Evolutionary conservation across 2,113 vertebrate species (phyloP), one percentile per base, ranked within the genome.

Genomic region (Antigone vipio): DNA sequence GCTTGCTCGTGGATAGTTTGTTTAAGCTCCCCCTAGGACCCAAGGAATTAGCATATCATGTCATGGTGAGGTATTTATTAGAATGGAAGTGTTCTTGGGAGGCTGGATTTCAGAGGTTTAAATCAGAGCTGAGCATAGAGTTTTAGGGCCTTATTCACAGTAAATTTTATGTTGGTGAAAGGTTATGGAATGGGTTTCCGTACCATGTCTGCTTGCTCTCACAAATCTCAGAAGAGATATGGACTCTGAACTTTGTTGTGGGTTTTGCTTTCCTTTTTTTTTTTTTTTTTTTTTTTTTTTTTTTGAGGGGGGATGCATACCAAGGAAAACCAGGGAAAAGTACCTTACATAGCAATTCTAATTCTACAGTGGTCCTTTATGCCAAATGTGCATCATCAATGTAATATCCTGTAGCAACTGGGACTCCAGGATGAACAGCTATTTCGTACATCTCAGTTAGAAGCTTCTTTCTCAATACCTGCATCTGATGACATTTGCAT

Each of bases 101-200:
- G 92, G 66, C 64, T 75, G 73, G 75, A 47, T 91, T 95, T 94
- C 89, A 87, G 92, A 73, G 94, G 85, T 96, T 97, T 97, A 96
- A 97, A 97, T 98, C 96, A 96, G 92, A 96, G 87, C 91, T 87
- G 73, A 92, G 76, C 45, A 10, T 32, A 79, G 89, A 86, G 68
- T 73, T 97, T 94, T 87, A 95, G 86, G 87, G 56, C 88, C 85
- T 93, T 89, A 91, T 92, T 97, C 93, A 93, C 96, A 96, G 95
- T 97, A 96, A 97, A 97, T 98, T 97, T 91, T 85, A 64, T 60
- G 82, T 58, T 85, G 68, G 84, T 97, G 97, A 98, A 96, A 96
- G 95, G 78, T 89, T 95, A 94, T 89, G 88, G 94, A 97, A 97
- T 97, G 63, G 94, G 35, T 97, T 98, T 97, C 88, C 9, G 1